Evolutionary conservation across 64 coral and sea anemone genomes (phyloP).

Genomic region (Dendrophyllia cribrosa): DNA sequence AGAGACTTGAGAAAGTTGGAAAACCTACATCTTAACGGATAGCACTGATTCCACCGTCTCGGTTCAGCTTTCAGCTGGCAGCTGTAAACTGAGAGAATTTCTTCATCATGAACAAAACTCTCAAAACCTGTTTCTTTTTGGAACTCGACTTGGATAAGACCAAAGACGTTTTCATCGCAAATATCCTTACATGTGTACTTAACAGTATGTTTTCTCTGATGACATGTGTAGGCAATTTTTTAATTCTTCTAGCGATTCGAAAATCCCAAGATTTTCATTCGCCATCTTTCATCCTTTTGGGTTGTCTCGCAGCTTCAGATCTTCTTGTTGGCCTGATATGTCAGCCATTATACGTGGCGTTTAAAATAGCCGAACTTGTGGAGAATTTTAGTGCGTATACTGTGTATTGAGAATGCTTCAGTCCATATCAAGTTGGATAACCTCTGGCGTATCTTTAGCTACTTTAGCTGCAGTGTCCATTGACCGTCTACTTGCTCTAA

Average conservation of each 20-base stretch:
- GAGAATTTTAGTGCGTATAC: neutral
- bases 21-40: too few relatives aligned
- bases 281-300: slow-evolving; percentile 51
- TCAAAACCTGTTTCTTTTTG: slow-evolving; percentile 43
- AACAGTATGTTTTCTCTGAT: slow-evolving; percentile 13
- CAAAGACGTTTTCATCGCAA: slow-evolving; percentile 35
- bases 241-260: too few relatives aligned
- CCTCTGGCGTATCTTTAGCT: slow-evolving; percentile 40
- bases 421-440: slow-evolving; percentile 29
- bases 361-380: too few relatives aligned
- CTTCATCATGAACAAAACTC: neutral
- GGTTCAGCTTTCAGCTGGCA: too few relatives aligned
- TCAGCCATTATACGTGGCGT: too few relatives aligned
- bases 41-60: too few relatives aligned
- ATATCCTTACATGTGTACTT: slow-evolving; percentile 50
- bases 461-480: slow-evolving; percentile 35
- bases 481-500: slow-evolving; percentile 53
- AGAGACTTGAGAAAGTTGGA: too few relatives aligned
- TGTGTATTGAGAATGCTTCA: slow-evolving; percentile 45
- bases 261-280: slow-evolving; percentile 1
- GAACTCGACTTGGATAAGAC: slow-evolving; percentile 20
- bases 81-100: neutral
- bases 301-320: too few relatives aligned
- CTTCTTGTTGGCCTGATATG: too few relatives aligned
- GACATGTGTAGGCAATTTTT: slow-evolving; percentile 19